Evolutionary conservation across 2,113 vertebrate genomes (phyloP), one percentile per base, ranked within the genome.

Genomic region (Nesoenas mayeri): DNA sequence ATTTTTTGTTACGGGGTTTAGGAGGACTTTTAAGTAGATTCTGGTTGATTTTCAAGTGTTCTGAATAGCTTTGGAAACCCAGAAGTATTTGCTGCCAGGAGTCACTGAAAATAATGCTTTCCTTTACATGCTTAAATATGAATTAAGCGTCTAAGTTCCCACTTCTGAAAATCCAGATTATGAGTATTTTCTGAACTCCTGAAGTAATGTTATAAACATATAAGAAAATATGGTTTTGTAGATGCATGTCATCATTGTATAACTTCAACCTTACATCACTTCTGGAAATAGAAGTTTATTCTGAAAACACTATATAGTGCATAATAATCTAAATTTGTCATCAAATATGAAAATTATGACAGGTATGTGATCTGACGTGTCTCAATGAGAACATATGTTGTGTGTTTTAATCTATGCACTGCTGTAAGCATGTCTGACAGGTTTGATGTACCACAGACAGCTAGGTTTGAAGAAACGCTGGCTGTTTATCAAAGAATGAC

Each of bases 381-480:
- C 58, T 80, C 50, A 57, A 0, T 65, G 50, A 84, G 71, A 93
- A 65, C 83, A 19, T 91, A 78, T 74, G n/a, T 88, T 54, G 17
- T 58, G 14, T 40, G 42, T 80, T 86, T 36, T 28, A 67, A 91
- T 94, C 44, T 94, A 50, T 64, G 67, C n/a, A 14, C 71, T 78
- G 53, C 51, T 83, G 44, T 93, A 88, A 87, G 56, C 51, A 70
- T n/a, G 42, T 94, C 71, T 96, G 95, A 89, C 79, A 93, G 85
- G n/a, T 73, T 61, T 96, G 93, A 93, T 87, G 25, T 66, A 70
- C 80, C 89, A 95, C 73, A 82, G 90, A 47, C 93, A 96, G 88
- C 69, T 97, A 93, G 10, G 19, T 79, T 81, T 87, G 74, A 89
- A 48, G 66, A 93, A 96, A 86, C 42, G 38, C 29, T 85, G 88